Evolutionary conservation across 2,888 invertebrate species (phyloP), one percentile per base, ranked within the genome.

Genomic region (Macrophya alboannulata): DNA sequence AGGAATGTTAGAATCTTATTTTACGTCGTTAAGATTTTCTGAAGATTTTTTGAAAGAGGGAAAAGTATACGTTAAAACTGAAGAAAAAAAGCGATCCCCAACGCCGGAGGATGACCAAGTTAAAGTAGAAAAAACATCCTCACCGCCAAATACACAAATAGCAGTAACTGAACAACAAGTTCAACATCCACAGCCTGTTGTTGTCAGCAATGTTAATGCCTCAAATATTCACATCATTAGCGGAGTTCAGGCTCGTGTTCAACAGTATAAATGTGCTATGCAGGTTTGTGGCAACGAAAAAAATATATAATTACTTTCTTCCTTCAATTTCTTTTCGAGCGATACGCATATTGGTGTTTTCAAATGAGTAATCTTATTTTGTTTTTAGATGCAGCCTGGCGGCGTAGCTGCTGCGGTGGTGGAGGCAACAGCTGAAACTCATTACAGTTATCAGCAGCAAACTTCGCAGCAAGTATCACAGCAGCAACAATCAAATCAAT

Each of bases 1-100:
- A 92, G 94, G 95, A 21, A 96, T 96, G 96, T 92, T 96, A 9
- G 96, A 95, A 85, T 95, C 95, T 86, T 96, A 96, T 90, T 95
- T 96, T 48, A 95, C 95, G 79, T 95, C 95, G 51, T 93, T 95
- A 83, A 92, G 95, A 86, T 95, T 95, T 88, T 95, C 96, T 0
- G 95, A 96, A 43, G 95, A 96, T 85, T 95, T 95, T 88, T 94
- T 95, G 86, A 95, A 95, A 87, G 96, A 95, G 55, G 96, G 96
- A 84, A 96, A 96, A 92, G 95, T 93, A 48, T 93, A 93, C 71
- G 93, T 93, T 31, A 93, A 93, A 86, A 93, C 89, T 59, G 92
- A 89, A 4, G 92, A 91, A 65, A 93, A 92, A 51, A 92, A 92
- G 40, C 89, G 90, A 85, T 31, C 83, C 12, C 83, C 83, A 10